Percentiles rank a stretch among this genome's conserved stretches.
Conservation (phyloP, 2,888 invertebrate genomes). For the Lasioglossum calceatum region DNA sequence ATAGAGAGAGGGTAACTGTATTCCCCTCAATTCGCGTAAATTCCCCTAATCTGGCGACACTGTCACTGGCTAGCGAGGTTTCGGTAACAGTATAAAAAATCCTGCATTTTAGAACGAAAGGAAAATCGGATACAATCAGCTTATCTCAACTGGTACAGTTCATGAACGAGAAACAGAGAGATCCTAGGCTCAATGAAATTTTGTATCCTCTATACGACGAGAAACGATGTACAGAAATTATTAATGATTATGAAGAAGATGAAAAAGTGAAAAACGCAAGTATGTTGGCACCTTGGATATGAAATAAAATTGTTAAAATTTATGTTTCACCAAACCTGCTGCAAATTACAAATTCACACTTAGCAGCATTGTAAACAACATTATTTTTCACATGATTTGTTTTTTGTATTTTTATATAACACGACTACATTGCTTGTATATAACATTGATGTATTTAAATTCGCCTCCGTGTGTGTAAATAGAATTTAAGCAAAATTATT, state of each 20-base stretch:
- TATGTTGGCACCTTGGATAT: constrained; percentile 68
- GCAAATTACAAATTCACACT: too few relatives aligned
- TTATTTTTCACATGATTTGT: too few relatives aligned
- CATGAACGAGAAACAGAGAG: constrained; percentile 88
- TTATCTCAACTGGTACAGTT: constrained; percentile 86
- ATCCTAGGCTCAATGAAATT: constrained; percentile 89
- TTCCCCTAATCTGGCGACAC: too few relatives aligned
- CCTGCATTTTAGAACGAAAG: constrained; percentile 83
- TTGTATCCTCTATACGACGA: constrained; percentile 88
- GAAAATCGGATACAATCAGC: constrained; percentile 85
- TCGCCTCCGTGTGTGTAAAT: too few relatives aligned
- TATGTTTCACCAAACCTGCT: neutral
- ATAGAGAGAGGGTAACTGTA: too few relatives aligned
- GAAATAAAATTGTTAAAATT: neutral
- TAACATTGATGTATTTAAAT: too few relatives aligned
- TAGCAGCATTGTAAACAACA: too few relatives aligned
- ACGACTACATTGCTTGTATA: too few relatives aligned
- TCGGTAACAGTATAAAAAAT: neutral
- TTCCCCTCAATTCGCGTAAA: too few relatives aligned
- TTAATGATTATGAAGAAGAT: constrained; percentile 87
- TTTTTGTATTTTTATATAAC: too few relatives aligned
- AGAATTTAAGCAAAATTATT: neutral
- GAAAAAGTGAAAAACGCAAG: constrained; percentile 85
- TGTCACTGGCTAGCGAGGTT: neutral
- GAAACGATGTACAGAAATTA: constrained; percentile 87